Evolutionary conservation across 2,888 invertebrate genomes (phyloP).

Genomic region (Caenorhabditis sp.): DNA sequence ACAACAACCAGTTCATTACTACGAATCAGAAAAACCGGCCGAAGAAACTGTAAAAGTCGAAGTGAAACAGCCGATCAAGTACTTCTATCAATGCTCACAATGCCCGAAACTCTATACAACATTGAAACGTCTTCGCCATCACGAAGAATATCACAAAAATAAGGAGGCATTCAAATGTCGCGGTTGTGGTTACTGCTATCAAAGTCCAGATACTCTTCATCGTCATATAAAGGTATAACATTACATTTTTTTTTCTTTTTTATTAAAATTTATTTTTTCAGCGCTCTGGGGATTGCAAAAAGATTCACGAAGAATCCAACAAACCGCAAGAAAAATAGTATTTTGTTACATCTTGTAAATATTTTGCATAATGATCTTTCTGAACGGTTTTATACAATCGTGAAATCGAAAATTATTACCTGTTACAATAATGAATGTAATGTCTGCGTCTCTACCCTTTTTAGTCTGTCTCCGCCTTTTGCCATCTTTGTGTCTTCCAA

Average conservation of each 20-base stretch:
- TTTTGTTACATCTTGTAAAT: background rate
- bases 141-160: slow-evolving; percentile 23
- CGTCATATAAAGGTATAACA: slow-evolving; percentile 31
- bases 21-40: background rate
- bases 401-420: background rate
- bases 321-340: background rate
- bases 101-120: slow-evolving; percentile 28
- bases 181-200: slow-evolving; percentile 34
- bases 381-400: background rate
- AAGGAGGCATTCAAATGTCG: slow-evolving; percentile 30
- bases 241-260: background rate
- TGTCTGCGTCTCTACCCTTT: background rate
- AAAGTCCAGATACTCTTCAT: slow-evolving; percentile 33
- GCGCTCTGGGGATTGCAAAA: background rate
- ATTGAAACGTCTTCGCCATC: slow-evolving; percentile 28
- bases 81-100: slow-evolving; percentile 11
- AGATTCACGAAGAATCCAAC: background rate
- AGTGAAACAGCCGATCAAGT: background rate
- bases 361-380: background rate
- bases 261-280: background rate
- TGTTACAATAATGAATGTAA: no score
- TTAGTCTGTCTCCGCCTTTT: background rate
- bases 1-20: no score
- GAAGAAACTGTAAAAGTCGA: background rate
- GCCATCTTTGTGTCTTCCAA: background rate